phyloP scores from a whole-genome alignment of 2,113 vertebrate species.

The Sinocyclocheilus grahami region DNA sequence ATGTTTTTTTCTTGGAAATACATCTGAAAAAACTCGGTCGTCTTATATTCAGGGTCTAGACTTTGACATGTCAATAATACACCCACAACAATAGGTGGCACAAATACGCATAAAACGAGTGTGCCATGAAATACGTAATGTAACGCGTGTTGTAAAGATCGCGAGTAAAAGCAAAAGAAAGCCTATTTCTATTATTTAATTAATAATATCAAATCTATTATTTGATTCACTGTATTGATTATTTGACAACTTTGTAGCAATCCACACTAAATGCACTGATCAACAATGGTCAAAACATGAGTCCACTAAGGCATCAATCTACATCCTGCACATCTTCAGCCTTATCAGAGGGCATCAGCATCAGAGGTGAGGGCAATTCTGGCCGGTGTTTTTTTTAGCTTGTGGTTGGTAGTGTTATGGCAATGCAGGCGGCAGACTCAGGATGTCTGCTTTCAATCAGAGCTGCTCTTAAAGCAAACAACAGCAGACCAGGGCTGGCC shows the following conservation, averaged over 20 bases:
- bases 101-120: too few species aligned
- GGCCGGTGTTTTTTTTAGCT: constrained; percentile 43
- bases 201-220: too few species aligned
- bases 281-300: background rate
- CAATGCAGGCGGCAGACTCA: constrained; percentile 17
- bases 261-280: background rate
- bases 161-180: too few species aligned
- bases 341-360: background rate
- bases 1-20: too few species aligned
- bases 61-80: too few species aligned
- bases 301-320: background rate
- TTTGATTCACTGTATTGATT: background rate
- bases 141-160: too few species aligned
- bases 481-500: constrained; percentile 30
- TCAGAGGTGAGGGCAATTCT: background rate
- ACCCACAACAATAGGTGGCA: too few species aligned
- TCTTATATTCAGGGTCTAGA: too few species aligned
- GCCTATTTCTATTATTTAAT: too few species aligned
- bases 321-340: background rate
- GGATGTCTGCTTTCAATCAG: constrained; percentile 49
- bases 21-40: too few species aligned
- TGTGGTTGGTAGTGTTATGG: constrained; percentile 45
- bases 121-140: too few species aligned
- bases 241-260: background rate
- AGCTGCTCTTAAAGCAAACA: constrained; percentile 41